phyloP scores from a whole-genome alignment of 2,113 vertebrate species.

The Gallinago undulata region DNA sequence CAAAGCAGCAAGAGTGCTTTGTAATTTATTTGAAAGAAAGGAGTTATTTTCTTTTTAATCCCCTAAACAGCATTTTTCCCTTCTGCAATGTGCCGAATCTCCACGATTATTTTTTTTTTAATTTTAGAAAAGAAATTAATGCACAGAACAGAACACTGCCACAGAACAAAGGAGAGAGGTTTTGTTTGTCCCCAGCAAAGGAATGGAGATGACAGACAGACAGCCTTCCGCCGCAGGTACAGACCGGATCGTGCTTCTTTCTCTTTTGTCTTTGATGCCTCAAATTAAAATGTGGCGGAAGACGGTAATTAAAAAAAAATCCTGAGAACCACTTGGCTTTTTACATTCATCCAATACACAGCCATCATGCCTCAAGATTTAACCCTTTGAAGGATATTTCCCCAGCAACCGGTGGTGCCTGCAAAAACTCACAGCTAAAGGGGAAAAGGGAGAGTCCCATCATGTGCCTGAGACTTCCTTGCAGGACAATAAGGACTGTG shows the following conservation, averaged over 20 bases:
- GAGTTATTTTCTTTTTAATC: conserved; percentile 52
- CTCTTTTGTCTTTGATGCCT: conserved; percentile 41
- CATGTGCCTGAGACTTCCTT: accelerated
- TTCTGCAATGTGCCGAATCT: background rate
- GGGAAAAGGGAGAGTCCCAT: background rate
- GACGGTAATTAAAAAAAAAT: conserved; percentile 19
- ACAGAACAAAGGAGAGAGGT: conserved; percentile 36
- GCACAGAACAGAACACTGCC: background rate
- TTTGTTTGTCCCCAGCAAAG: conserved; percentile 18
- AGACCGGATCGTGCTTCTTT: background rate
- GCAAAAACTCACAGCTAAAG: accelerated
- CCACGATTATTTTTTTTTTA: background rate
- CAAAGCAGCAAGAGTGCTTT: conserved; percentile 50
- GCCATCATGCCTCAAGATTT: background rate
- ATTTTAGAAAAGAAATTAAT: conserved; percentile 25
- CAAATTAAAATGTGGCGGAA: conserved; percentile 6
- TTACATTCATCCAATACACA: background rate
- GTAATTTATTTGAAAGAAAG: conserved; percentile 55
- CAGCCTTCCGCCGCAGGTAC: background rate
- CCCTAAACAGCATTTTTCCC: background rate
- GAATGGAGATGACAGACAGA: background rate
- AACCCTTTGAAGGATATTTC: background rate
- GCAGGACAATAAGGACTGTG: background rate
- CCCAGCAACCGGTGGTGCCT: background rate
- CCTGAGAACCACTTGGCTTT: background rate